A percentile compares a stretch with the other conserved stretches of the same genome.
phyloP scores from a whole-genome alignment of 2,113 vertebrate species.

The Gadus macrocephalus region DNA sequence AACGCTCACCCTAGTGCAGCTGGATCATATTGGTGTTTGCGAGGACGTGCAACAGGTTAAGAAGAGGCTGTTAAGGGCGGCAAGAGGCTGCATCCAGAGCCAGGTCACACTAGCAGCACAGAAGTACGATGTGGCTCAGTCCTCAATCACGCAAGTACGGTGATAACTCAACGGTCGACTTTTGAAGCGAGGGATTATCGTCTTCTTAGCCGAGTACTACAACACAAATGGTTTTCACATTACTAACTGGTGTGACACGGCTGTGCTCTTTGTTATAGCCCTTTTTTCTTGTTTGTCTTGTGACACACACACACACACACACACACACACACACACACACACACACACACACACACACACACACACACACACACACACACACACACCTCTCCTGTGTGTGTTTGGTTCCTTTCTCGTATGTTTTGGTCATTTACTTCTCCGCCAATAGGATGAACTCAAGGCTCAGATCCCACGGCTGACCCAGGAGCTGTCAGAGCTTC shows the following conservation, averaged over 20 bases:
- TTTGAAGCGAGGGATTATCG: too few species aligned
- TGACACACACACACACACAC: neutral
- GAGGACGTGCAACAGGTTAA: slow-evolving; percentile 81
- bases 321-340: neutral
- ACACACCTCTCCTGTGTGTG: neutral
- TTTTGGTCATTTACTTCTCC: slow-evolving; percentile 3
- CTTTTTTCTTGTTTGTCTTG: too few species aligned
- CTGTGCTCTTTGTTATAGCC: too few species aligned
- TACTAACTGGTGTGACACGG: too few species aligned
- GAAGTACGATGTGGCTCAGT: slow-evolving; percentile 79
- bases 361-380: neutral
- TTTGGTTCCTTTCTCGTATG: neutral
- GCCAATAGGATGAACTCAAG: slow-evolving; percentile 71
- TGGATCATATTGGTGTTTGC: slow-evolving; percentile 73
- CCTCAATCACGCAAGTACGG: slow-evolving; percentile 58
- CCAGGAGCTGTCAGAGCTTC: slow-evolving; percentile 70
- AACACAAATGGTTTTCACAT: too few species aligned
- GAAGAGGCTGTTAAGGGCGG: slow-evolving; percentile 79
- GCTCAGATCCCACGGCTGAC: slow-evolving; percentile 69
- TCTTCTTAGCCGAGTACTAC: too few species aligned
- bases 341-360: slow-evolving; percentile 4
- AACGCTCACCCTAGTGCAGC: slow-evolving; percentile 73
- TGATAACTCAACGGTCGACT: neutral
- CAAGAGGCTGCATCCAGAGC: slow-evolving; percentile 82
- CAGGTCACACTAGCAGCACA: slow-evolving; percentile 80